Base-by-base conservation (phyloP, 2,113 vertebrate species). In the Poeciliopsis prolifica region DNA sequence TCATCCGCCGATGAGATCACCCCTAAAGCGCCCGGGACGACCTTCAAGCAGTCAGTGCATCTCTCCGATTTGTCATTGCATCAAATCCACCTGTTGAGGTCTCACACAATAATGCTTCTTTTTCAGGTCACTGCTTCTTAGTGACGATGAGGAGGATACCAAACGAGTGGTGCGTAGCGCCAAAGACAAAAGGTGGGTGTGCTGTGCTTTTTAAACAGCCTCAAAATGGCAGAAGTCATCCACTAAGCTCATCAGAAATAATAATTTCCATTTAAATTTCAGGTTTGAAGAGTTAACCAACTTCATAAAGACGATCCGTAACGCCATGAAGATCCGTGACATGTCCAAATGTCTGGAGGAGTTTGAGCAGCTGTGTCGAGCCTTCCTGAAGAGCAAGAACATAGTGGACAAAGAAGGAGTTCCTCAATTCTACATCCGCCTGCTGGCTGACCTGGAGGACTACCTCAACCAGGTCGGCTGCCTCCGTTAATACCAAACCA, bases 311-410 rank as follows among this genome's bases (percentile, higher is more conserved):
- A 97, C 96, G 2, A 98, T 98, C 80, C 95, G 96, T 29, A 98
- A 97, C 80, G 97, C 97, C 67, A 98, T 98, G 96, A 97, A 98
- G 93, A 97, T 98, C 83, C 94, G 96, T 3, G 96, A 97, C 91
- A 96, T 98, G 89, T 92, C 97, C 73, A 96, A 97, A 82, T 97
- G 96, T 87, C 86, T 98, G 74, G 96, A 98, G 89, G 97, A 97
- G 82, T 98, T 98, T 89, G 97, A 98, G 86, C 94, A 96, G 88
- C 80, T 98, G 29, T 96, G 95, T 81, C 96, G 96, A 88, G 96
- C 96, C 0, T 98, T 96, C 77, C 88, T 95, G 62, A 98, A 98
- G 87, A 96, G 96, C 82, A 97, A 96, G 86, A 96, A 94, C 62
- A 97, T 98, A 26, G 95, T 98, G 80, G 97, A 98, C 90, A 98